A percentile compares a stretch with the other conserved stretches of the same genome.
Conservation (phyloP, 2,797 vertebrate genomes). For the Halcyon leucocephala region DNA sequence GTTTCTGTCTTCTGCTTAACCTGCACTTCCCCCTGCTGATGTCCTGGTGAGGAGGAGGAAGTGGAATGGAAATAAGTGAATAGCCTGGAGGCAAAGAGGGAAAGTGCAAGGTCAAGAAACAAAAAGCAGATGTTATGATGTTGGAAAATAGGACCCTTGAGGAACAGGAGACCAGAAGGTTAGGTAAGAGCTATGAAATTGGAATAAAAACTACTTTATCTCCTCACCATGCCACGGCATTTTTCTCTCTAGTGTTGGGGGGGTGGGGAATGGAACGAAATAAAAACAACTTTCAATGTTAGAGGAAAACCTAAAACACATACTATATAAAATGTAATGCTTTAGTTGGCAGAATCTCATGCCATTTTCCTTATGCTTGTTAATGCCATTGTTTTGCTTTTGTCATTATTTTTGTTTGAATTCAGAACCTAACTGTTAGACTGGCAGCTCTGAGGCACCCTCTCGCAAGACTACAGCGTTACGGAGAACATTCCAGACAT, state of each 20-base stretch:
- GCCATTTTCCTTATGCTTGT: neutral
- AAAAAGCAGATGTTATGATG: conserved; percentile 21
- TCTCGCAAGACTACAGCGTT: neutral
- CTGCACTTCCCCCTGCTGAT: neutral
- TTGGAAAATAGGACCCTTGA: conserved; percentile 36
- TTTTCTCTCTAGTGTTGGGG: neutral
- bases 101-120: conserved; percentile 36
- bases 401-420: neutral
- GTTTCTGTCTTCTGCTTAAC: neutral
- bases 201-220: neutral
- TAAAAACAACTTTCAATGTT: neutral
- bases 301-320: neutral
- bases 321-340: neutral
- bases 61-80: neutral
- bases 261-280: rapidly evolving
- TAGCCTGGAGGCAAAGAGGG: conserved; percentile 16
- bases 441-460: neutral
- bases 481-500: neutral
- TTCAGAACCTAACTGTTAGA: neutral
- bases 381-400: neutral
- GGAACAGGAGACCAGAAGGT: neutral
- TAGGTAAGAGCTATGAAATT: neutral
- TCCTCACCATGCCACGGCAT: neutral
- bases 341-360: neutral
- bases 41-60: conserved; percentile 6